Percentiles rank a stretch among this genome's conserved stretches.
Evolutionary conservation across 2,113 vertebrate genomes (phyloP).

Genomic region (Chamaetylas fuelleborni): DNA sequence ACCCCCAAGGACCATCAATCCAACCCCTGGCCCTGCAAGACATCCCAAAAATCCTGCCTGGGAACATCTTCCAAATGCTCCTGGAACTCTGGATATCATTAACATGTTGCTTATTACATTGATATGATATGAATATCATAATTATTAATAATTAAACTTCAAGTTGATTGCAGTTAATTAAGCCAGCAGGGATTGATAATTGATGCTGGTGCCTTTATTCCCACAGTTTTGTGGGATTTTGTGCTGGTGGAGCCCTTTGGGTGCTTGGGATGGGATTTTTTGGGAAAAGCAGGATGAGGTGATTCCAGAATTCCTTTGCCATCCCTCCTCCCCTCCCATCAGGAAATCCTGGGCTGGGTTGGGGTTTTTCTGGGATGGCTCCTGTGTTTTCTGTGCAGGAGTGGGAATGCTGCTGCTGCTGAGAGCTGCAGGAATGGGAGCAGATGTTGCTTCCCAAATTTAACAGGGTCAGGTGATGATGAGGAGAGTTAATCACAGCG

Average conservation of each 20-base stretch:
- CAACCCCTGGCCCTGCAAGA: background rate
- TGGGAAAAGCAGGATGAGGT: background rate
- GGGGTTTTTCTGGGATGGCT: background rate
- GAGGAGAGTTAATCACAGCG: background rate
- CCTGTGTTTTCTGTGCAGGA: background rate
- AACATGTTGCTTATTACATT: fast-evolving
- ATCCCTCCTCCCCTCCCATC: background rate
- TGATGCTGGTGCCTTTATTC: background rate
- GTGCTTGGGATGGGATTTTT: background rate
- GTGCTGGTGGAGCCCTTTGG: background rate
- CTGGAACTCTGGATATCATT: background rate
- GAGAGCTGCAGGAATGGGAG: background rate
- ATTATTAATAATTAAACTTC: fast-evolving
- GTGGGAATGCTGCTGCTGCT: background rate
- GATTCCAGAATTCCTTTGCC: background rate
- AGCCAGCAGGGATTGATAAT: background rate
- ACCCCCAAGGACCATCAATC: background rate
- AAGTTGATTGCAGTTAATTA: background rate
- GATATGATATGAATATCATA: background rate
- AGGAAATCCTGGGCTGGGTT: fast-evolving
- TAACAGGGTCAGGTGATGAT: background rate
- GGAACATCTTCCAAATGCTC: background rate
- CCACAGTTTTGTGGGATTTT: background rate
- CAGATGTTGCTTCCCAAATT: background rate
- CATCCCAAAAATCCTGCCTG: background rate